Percentiles rank a stretch among this genome's conserved stretches.
Evolutionary conservation across 2,797 vertebrate genomes (phyloP).

Genomic region (Galago senegalensis): DNA sequence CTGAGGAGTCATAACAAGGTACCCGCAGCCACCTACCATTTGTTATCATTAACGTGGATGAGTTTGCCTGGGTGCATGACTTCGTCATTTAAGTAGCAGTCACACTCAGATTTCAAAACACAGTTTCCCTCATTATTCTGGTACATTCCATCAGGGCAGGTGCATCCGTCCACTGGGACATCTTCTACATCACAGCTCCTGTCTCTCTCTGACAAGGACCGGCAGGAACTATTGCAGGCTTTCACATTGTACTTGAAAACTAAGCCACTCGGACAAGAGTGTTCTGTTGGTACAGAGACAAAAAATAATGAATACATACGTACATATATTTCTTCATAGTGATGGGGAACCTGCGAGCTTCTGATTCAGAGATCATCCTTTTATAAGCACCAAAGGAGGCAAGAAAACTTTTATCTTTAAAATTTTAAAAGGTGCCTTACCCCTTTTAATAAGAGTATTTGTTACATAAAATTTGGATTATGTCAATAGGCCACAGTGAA

Average conservation of each 20-base stretch:
- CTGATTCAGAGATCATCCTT: too few species aligned
- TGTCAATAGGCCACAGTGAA: too few species aligned
- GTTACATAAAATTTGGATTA: too few species aligned
- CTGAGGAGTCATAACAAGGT: not conserved
- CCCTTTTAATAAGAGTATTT: too few species aligned
- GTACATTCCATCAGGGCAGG: constrained; percentile 82
- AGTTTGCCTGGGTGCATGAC: constrained; percentile 73
- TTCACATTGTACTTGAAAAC: constrained; percentile 82
- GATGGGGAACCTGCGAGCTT: too few species aligned
- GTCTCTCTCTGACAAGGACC: constrained; percentile 77
- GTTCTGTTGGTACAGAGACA: constrained; percentile 68
- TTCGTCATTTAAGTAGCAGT: constrained; percentile 81
- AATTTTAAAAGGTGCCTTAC: too few species aligned
- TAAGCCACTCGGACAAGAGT: constrained; percentile 80
- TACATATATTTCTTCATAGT: too few species aligned
- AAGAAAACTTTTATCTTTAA: too few species aligned
- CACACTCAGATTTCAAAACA: constrained; percentile 80
- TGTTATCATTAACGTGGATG: constrained; percentile 74
- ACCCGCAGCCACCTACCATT: constrained; percentile 74
- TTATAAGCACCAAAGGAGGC: too few species aligned
- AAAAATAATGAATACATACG: not conserved
- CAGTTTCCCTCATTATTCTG: constrained; percentile 80
- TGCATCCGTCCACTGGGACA: constrained; percentile 80
- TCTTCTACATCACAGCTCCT: constrained; percentile 80
- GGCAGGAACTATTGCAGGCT: constrained; percentile 85